phyloP scores from a whole-genome alignment of 2,888 invertebrate genomes.

The Cryptocephalus moraei region DNA sequence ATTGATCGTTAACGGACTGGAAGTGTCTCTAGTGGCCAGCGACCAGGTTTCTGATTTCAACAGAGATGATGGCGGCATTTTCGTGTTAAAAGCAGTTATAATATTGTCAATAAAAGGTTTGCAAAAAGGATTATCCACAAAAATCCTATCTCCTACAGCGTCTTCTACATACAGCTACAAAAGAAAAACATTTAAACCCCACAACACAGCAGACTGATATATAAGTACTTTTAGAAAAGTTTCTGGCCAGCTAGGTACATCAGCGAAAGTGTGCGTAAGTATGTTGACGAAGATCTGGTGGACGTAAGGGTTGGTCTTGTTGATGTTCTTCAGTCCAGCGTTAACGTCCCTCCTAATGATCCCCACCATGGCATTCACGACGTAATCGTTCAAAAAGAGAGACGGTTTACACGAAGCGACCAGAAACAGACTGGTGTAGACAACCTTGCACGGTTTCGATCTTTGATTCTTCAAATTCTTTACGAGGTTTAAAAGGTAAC shows the following conservation, averaged over 20 bases:
- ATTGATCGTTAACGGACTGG: constrained; percentile 38
- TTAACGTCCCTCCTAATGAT: constrained; percentile 65
- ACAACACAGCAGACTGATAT: not conserved
- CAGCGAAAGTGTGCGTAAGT: constrained; percentile 68
- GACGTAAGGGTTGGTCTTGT: constrained; percentile 67
- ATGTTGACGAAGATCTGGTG: constrained; percentile 79
- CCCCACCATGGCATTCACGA: constrained; percentile 70
- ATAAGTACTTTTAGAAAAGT: constrained; percentile 68
- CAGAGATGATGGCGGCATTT: constrained; percentile 59
- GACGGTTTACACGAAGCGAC: constrained; percentile 70
- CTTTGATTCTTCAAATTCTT: constrained; percentile 66
- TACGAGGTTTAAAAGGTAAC: constrained; percentile 80
- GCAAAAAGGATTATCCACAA: constrained; percentile 90
- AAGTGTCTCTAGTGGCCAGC: constrained; percentile 38
- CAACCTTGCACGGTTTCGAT: constrained; percentile 71
- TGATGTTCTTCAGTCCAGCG: constrained; percentile 56
- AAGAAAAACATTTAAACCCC: constrained; percentile 5
- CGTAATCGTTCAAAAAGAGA: constrained; percentile 64
- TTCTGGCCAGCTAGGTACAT: constrained; percentile 85
- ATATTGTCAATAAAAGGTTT: constrained; percentile 88
- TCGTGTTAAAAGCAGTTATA: constrained; percentile 73
- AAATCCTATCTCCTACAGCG: constrained; percentile 82
- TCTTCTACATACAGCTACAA: constrained; percentile 84
- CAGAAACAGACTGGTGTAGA: constrained; percentile 70
- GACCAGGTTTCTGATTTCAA: constrained; percentile 54